phyloP scores from a whole-genome alignment of 2,113 vertebrate genomes.

The Antechinus stuartii region DNA sequence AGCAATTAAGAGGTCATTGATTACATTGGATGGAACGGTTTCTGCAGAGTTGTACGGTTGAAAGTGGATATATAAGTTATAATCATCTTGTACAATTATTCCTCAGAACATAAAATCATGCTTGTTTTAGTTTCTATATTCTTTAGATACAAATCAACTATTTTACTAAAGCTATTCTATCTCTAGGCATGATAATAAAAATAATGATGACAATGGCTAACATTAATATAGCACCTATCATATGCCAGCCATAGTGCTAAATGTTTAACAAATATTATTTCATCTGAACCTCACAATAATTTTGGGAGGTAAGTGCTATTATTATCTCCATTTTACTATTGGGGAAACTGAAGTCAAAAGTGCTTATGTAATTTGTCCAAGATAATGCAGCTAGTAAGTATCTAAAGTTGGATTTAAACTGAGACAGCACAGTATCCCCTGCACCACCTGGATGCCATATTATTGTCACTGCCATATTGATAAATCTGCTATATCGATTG shows the following conservation, averaged over 20 bases:
- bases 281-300: neutral
- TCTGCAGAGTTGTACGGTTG: neutral
- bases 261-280: neutral
- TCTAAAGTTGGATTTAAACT: neutral
- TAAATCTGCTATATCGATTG: neutral
- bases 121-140: slow-evolving; percentile 22
- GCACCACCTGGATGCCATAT: neutral
- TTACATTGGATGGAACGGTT: neutral
- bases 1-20: neutral
- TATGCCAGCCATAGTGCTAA: neutral
- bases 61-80: slow-evolving; percentile 24
- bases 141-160: neutral
- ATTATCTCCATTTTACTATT: neutral
- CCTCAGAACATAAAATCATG: neutral
- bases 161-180: neutral
- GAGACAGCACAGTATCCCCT: neutral
- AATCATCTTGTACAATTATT: neutral
- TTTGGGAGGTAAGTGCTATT: neutral
- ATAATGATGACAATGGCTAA: neutral
- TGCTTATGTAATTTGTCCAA: neutral
- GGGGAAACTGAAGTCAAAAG: neutral
- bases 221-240: neutral
- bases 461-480: neutral
- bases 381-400: neutral
- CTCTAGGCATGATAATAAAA: neutral